Base-by-base conservation (phyloP, 2,797 vertebrate genomes). In the Vespertilio murinus region DNA sequence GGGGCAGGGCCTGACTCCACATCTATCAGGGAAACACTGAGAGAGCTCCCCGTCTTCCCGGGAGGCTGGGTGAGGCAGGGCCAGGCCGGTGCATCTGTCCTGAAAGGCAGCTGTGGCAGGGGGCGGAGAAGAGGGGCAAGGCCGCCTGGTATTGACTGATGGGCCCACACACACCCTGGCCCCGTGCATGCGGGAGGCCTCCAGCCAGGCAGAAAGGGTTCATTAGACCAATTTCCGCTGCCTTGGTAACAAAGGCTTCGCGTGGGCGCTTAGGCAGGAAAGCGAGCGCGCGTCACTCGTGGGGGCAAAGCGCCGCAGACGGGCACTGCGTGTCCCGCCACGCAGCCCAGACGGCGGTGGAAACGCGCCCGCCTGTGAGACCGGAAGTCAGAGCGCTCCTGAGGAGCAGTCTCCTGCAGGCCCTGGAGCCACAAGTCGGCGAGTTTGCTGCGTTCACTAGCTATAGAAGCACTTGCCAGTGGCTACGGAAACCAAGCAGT, bases 141-240 rank as follows among this genome's bases (percentile, higher is more conserved):
- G 61, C 82, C 69, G 42, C 45, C 20, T 73, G 88, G 38, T 56
- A 95, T 64, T 94, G 92, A 93, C 4, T 86, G 17, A n/a, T 40
- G 42, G 71, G 84, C 69, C 59, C 54, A 90, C 13, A 90, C 54
- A 96, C 81, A 97, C 74, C 40, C 85, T 33, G 20, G 20, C 81
- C 49, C 59, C 79, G 33, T 83, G 94, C 90, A 18, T 33, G 86
- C 88, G 59, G 45, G 13, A 23, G 6, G 96, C 87, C 82, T 56
- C 79, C 71, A 89, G 94, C 47, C 90, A 83, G 0, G 1, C 64
- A 96, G 94, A 93, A 96, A 87, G 81, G 94, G 93, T 96, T 96
- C 88, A 93, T 89, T 73, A 92, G 70, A 56, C 96, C 96, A 96
- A 95, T 86, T 96, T 96, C 93, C 49, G 56, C 92, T n/a, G 23